A percentile compares a stretch with the other conserved stretches of the same genome.
Conservation (phyloP, 2,797 vertebrate genomes). For the Rhinophrynus dorsalis region DNA sequence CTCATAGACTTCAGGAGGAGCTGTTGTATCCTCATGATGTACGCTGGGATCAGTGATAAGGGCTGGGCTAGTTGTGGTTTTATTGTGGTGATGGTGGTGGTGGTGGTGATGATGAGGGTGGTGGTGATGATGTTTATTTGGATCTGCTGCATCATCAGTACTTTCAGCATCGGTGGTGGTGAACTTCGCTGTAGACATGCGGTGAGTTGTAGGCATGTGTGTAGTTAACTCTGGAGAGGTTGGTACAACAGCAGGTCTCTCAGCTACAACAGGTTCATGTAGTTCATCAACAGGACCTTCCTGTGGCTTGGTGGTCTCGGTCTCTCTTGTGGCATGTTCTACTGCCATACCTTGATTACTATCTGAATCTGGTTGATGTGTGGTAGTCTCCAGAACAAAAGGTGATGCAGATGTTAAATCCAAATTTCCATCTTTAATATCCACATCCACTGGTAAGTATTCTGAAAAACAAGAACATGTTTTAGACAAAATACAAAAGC, state of each 20-base stretch:
- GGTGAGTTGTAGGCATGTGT: slow-evolving; percentile 45
- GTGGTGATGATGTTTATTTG: slow-evolving; percentile 11
- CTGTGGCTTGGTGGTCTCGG: not conserved
- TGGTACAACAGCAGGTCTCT: slow-evolving; percentile 30
- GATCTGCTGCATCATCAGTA: not conserved
- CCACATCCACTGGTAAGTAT: too few species aligned
- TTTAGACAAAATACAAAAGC: not conserved
- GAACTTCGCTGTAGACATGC: slow-evolving; percentile 33
- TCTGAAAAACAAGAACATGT: too few species aligned
- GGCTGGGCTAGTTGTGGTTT: slow-evolving; percentile 4
- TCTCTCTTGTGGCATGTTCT: not conserved
- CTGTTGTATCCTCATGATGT: not conserved
- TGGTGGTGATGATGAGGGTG: slow-evolving; percentile 16
- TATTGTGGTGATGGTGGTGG: slow-evolving; percentile 36
- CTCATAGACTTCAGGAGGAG: not conserved
- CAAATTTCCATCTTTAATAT: not conserved
- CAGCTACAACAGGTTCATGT: not conserved
- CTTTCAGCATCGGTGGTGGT: slow-evolving; percentile 19
- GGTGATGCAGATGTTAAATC: not conserved
- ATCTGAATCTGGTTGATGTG: not conserved
- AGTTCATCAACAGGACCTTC: slow-evolving; percentile 47
- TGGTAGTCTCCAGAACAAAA: not conserved
- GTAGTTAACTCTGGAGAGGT: slow-evolving; percentile 27
- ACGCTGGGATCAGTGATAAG: not conserved
- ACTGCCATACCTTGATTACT: not conserved